Percentiles rank a stretch among this genome's conserved stretches.
Conservation (phyloP, 1,140 invertebrate species). For the Sipha flava region DNA sequence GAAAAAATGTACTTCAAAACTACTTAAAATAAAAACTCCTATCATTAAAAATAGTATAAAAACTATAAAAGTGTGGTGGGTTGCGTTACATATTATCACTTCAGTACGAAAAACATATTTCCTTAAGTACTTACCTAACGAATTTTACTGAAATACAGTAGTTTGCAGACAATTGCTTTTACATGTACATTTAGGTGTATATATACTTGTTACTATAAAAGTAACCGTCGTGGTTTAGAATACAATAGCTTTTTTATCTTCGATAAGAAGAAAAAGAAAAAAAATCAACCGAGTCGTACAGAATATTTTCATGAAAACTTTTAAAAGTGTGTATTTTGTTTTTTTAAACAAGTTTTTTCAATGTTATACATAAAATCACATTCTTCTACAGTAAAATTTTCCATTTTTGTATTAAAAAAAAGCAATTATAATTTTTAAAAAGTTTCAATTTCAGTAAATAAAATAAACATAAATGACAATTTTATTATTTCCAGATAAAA, state of each 20-base stretch:
- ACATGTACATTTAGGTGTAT: neutral
- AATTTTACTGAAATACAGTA: neutral
- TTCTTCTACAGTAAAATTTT: neutral
- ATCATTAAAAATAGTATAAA: neutral
- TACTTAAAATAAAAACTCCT: neutral
- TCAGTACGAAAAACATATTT: neutral
- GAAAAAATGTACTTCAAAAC: too few species aligned
- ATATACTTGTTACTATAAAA: neutral
- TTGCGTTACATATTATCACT: neutral
- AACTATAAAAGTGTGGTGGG: neutral
- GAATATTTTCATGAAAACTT: neutral
- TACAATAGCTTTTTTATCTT: constrained; percentile 12
- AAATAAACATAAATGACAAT: neutral
- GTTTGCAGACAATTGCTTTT: neutral
- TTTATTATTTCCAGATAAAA: too few species aligned
- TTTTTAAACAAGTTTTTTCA: neutral
- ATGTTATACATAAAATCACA: neutral
- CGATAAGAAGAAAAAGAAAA: neutral
- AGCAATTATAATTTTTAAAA: neutral
- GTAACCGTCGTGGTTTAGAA: neutral
- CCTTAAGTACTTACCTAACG: neutral
- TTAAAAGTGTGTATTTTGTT: neutral
- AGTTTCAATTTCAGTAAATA: neutral
- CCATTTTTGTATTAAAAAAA: neutral
- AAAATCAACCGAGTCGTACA: neutral